Base-by-base conservation (phyloP, 1,140 invertebrate genomes). In the Drosophila guanche region DNA sequence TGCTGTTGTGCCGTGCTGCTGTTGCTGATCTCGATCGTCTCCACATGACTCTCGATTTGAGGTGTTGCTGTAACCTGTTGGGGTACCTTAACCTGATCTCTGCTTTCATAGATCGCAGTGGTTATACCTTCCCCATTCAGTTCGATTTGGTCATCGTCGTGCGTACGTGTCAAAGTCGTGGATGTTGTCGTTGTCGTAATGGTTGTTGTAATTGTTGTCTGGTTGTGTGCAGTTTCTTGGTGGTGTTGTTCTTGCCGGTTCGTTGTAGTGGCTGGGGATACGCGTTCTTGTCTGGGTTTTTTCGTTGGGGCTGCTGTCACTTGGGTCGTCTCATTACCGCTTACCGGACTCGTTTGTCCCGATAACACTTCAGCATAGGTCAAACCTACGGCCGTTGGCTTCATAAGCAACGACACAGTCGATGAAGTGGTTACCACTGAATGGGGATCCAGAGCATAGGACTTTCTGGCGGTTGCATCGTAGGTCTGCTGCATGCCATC, bases 381-480 rank as follows among this genome's bases (percentile, higher is more conserved):
- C 61, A 92, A 79, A 78, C 92, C 92, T 69, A 91, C 81, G 70
- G 86, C 74, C 75, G 90, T 90, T 65, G 83, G 79, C 73, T 92
- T 90, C 83, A 91, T 81, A 80, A 76, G 85, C 76, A 89, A 89
- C 63, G 90, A 91, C 52, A 89, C 81, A 71, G 83, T 79, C 53
- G 90, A 90, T 73, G 91, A 91, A 73, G 89, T 90, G 67, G 91
- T 89, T 61, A 90, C 90, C 78, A 93, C 92, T 93, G 93, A 95
- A 94, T 95, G 94, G 79, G 95, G 95, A 93, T 96, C 96, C 93
- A 95, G 91, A 86, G 92, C 92, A 92, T 94, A 94, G 92, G 96
- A 95, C 86, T 94, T 93, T 91, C 93, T 93, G 85, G 93, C 92
- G 92, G 95, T 93, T 90, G 93, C 93, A 92, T 94, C 94, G 92